Percentiles rank a stretch among this genome's conserved stretches.
Evolutionary conservation across 2,113 vertebrate species (phyloP).

Genomic region (Oreocharis arfaki): DNA sequence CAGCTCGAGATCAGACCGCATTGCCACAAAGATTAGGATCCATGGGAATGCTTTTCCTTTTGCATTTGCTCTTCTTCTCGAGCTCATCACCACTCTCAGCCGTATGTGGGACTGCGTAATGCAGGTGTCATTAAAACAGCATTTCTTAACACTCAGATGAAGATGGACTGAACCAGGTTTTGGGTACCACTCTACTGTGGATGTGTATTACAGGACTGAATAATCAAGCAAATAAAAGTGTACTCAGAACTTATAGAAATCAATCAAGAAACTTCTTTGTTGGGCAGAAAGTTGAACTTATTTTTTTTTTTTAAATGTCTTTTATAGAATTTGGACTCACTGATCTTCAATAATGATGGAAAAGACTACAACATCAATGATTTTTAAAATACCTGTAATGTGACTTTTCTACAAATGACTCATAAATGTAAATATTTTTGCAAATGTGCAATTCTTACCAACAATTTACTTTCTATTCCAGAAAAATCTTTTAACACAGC

Average conservation of each 20-base stretch:
- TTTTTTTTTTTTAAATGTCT: accelerated
- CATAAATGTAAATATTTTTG: not conserved
- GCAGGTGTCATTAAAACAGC: not conserved
- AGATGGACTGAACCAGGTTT: not conserved
- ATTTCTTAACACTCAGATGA: not conserved
- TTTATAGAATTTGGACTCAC: not conserved
- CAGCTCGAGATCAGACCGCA: not conserved
- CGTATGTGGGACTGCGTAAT: accelerated
- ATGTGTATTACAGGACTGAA: not conserved
- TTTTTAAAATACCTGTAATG: not conserved
- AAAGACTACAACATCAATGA: not conserved
- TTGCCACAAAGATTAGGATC: not conserved
- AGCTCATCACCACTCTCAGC: not conserved
- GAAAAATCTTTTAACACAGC: not conserved
- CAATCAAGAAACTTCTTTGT: not conserved
- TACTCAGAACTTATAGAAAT: not conserved
- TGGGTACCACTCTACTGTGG: not conserved
- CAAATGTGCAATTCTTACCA: not conserved
- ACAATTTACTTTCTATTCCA: not conserved
- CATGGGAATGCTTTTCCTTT: not conserved
- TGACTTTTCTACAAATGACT: not conserved
- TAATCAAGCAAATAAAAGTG: not conserved
- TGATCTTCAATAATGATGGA: not conserved
- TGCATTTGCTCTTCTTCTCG: not conserved
- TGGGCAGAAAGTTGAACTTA: not conserved